Evolutionary conservation across 2,797 vertebrate genomes (phyloP).

Genomic region (Eupleurogrammus muticus): DNA sequence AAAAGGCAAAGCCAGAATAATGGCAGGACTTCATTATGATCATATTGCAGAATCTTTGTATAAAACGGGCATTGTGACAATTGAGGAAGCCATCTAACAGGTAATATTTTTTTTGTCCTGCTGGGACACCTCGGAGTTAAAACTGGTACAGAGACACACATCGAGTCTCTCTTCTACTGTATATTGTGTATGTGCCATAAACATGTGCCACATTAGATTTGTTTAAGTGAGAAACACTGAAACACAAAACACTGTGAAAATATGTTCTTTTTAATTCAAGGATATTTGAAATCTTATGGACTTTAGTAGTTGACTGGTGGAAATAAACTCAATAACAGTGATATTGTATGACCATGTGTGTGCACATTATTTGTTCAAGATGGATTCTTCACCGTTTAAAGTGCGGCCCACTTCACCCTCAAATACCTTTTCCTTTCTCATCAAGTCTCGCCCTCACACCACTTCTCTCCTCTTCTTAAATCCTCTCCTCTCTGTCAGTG

Average conservation of each 20-base stretch:
- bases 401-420: constrained; percentile 2
- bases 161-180: background rate
- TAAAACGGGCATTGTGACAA: constrained; percentile 4
- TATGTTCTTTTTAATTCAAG: too few relatives aligned
- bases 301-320: background rate
- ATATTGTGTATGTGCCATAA: background rate
- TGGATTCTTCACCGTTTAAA: constrained; percentile 5
- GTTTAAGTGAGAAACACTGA: background rate
- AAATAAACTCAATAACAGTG: constrained; percentile 1
- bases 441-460: constrained; percentile 23
- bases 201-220: background rate
- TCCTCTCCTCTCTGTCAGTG: constrained; percentile 46
- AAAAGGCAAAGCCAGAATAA: too few relatives aligned
- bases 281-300: too few relatives aligned
- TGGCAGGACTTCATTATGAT: too few relatives aligned
- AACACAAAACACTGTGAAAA: too few relatives aligned
- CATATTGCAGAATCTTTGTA: too few relatives aligned
- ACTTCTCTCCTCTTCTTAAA: constrained; percentile 16
- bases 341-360: background rate
- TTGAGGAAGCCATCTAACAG: constrained; percentile 13
- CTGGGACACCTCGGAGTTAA: constrained; percentile 28
- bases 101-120: constrained; percentile 19
- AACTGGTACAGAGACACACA: background rate
- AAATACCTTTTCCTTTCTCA: constrained; percentile 36
- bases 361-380: background rate